Evolutionary conservation across 2,797 vertebrate genomes (phyloP), one percentile per base, ranked within the genome.

Genomic region (Chrysocyon brachyurus): DNA sequence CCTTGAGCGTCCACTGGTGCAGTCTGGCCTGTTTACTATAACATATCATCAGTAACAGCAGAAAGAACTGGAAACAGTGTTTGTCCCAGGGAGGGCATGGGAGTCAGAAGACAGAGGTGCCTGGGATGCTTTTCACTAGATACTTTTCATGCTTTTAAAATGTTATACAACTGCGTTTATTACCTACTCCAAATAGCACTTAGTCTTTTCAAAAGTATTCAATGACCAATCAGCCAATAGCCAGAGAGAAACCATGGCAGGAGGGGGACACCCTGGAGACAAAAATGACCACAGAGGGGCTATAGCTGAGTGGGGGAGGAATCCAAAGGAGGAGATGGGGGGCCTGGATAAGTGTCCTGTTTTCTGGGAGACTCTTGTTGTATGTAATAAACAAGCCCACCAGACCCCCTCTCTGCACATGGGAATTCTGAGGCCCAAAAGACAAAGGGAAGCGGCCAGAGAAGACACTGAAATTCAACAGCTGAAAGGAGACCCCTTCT

Each of bases 131-230:
- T 81, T 72, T 70, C 52, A 12, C 17, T 19, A 28, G 85, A 24
- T 79, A 81, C 49, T 64, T 93, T 89, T 40, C 5, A 33, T 61
- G 46, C 24, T 40, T 92, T 91, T 81, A 83, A 86, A 92, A 75
- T 59, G 6, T n/a, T 57, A 10, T 54, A 78, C 21, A 57, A 90
- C 49, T 63, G 19, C 31, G 49, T 24, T 16, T 28, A 63, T 31
- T 14, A 93, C 33, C 28, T 72, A 83, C 92, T 64, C 16, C 61
- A 61, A 75, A 84, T 79, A 28, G 40, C 57, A 78, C 19, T 73
- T 77, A 87, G 57, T 72, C 94, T 81, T 89, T 86, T 81, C 49
- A 81, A 66, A 94, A 86, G 64, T 88, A 91, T 63, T 91, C 78
- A 87, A 2, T 83, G 94, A 61, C 57, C 66, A 26, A 63, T 36